Conservation (phyloP, 1,140 invertebrate species). For the Oscheius sp. region DNA sequence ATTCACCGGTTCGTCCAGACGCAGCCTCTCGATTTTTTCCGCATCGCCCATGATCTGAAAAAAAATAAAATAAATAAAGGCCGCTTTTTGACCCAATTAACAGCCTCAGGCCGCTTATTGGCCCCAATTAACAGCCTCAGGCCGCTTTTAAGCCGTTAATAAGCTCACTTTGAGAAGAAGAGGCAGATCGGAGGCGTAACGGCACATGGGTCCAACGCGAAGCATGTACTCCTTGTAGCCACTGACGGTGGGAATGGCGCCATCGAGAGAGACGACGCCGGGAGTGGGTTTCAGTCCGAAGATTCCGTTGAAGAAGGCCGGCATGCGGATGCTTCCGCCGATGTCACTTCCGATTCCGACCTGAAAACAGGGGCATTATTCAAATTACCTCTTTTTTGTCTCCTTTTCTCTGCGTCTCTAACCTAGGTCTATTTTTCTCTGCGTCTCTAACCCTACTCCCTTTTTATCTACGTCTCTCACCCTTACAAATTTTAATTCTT, state of each 20-base stretch:
- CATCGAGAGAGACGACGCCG: slow-evolving; percentile 51
- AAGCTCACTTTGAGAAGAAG: slow-evolving; percentile 37
- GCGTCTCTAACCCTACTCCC: too few relatives aligned
- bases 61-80: too few relatives aligned
- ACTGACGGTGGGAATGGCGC: slow-evolving; percentile 39
- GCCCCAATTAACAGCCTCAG: neutral
- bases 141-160: neutral
- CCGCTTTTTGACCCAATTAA: neutral
- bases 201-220: slow-evolving; percentile 42
- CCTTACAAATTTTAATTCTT: too few relatives aligned
- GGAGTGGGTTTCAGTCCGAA: slow-evolving; percentile 90
- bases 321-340: slow-evolving; percentile 91
- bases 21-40: slow-evolving; percentile 41
- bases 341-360: slow-evolving; percentile 91
- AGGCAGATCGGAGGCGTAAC: slow-evolving; percentile 39
- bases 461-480: too few relatives aligned
- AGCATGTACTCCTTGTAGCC: slow-evolving; percentile 40
- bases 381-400: neutral
- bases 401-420: too few relatives aligned
- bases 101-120: neutral
- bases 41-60: slow-evolving; percentile 55
- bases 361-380: neutral
- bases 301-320: slow-evolving; percentile 87
- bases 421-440: too few relatives aligned
- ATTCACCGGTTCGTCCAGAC: slow-evolving; percentile 46